Percentiles rank a stretch among this genome's conserved stretches.
Conservation (phyloP, 1,140 invertebrate species). For the Drosophila rhopaloa region DNA sequence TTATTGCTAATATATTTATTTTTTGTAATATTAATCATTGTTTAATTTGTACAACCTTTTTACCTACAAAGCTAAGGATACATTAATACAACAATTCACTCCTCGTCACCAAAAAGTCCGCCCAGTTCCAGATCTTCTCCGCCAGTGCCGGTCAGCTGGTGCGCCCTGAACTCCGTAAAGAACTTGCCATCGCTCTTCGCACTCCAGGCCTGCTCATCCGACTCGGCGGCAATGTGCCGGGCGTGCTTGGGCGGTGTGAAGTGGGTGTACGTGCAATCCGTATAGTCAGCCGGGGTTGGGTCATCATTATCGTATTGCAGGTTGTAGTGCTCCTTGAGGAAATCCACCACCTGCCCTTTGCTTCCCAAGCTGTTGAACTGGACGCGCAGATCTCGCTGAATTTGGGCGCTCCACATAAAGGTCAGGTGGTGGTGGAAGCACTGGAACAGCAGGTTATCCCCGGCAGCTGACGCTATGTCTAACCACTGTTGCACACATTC, state of each 20-base stretch:
- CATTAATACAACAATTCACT: slow-evolving; percentile 17
- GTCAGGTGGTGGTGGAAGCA: slow-evolving; percentile 97
- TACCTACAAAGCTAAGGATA: not conserved
- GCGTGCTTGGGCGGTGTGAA: slow-evolving; percentile 63
- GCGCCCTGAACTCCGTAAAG: slow-evolving; percentile 67
- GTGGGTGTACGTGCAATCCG: slow-evolving; percentile 65
- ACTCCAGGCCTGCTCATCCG: slow-evolving; percentile 53
- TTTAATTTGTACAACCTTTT: not conserved
- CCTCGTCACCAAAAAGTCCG: slow-evolving; percentile 47
- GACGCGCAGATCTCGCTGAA: slow-evolving; percentile 89
- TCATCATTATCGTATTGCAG: slow-evolving; percentile 25
- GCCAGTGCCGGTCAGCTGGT: slow-evolving; percentile 36
- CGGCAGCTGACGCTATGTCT: slow-evolving; percentile 87
- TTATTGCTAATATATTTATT: no score
- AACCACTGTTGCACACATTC: slow-evolving; percentile 95
- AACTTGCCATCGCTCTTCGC: slow-evolving; percentile 67
- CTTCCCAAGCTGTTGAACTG: slow-evolving; percentile 92
- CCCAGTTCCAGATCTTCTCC: slow-evolving; percentile 53
- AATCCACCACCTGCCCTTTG: slow-evolving; percentile 89
- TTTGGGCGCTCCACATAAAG: slow-evolving; percentile 95
- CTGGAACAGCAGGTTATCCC: slow-evolving; percentile 88
- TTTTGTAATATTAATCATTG: not conserved
- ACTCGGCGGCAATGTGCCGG: slow-evolving; percentile 50
- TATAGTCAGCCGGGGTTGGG: slow-evolving; percentile 29
- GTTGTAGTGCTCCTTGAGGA: slow-evolving; percentile 85